These are phyloP conservation scores for Osmerus eperlanus DNA, from an alignment of 2,113 vertebrate genomes.

Conservation along the genomic window DNA sequence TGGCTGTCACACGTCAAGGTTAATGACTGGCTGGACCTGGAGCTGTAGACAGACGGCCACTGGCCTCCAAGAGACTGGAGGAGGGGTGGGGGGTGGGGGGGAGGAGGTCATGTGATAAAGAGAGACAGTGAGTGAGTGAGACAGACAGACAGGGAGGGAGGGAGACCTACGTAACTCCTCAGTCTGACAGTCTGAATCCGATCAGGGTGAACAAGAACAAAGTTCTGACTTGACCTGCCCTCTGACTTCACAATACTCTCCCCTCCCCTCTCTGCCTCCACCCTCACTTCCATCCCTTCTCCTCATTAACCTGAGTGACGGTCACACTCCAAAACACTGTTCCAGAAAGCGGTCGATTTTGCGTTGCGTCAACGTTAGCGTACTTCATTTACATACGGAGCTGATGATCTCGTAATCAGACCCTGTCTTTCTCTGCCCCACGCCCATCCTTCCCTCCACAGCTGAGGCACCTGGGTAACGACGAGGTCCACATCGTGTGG, in stretches of 20 bases:
- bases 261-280: slow-evolving; percentile 38
- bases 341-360: too few relatives aligned
- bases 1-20: slow-evolving; percentile 47
- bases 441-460: slow-evolving; percentile 42
- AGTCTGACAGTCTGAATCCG: slow-evolving; percentile 17
- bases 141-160: neutral
- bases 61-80: slow-evolving; percentile 10
- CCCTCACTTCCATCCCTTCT: slow-evolving; percentile 45
- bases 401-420: neutral
- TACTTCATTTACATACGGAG: too few relatives aligned
- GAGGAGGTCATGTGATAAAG: too few relatives aligned
- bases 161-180: too few relatives aligned
- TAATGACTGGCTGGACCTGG: slow-evolving; percentile 53
- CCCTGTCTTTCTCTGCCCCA: neutral
- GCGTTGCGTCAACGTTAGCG: too few relatives aligned
- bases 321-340: too few relatives aligned
- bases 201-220: slow-evolving; percentile 32
- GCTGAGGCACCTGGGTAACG: slow-evolving; percentile 97
- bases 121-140: too few relatives aligned
- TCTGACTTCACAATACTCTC: slow-evolving; percentile 53
- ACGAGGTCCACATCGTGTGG: slow-evolving; percentile 99
- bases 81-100: neutral
- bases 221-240: slow-evolving; percentile 48
- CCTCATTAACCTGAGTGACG: too few relatives aligned
- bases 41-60: neutral